Evolutionary conservation across 2,888 invertebrate species (phyloP).

Genomic region (Darwinula stevensoni): DNA sequence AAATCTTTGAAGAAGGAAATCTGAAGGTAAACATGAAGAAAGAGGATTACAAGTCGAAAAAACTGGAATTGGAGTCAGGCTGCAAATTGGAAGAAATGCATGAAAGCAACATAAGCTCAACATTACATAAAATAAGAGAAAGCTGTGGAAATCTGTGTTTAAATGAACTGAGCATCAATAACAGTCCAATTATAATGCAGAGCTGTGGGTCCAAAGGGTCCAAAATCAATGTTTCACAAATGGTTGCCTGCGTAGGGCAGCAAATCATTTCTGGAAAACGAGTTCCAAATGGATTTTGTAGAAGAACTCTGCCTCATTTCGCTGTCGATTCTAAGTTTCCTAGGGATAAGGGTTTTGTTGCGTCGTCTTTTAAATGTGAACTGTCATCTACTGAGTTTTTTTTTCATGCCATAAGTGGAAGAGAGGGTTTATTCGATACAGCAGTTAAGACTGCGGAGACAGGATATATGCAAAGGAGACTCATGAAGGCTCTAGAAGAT

Average conservation of each 20-base stretch:
- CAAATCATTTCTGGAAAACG: slow-evolving; percentile 20
- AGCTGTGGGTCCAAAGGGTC: neutral
- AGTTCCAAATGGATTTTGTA: slow-evolving; percentile 18
- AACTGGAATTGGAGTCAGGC: too few relatives aligned
- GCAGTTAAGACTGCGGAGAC: slow-evolving; percentile 25
- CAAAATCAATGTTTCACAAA: slow-evolving; percentile 11
- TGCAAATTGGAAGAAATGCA: too few relatives aligned
- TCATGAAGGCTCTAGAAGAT: slow-evolving; percentile 25
- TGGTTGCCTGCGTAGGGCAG: slow-evolving; percentile 19
- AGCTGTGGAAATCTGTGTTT: too few relatives aligned
- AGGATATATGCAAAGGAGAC: slow-evolving; percentile 23
- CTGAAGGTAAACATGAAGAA: too few relatives aligned
- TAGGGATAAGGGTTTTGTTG: slow-evolving; percentile 22
- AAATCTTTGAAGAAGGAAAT: too few relatives aligned
- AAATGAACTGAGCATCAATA: too few relatives aligned
- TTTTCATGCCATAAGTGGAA: slow-evolving; percentile 25
- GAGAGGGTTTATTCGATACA: slow-evolving; percentile 24
- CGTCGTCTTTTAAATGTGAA: slow-evolving; percentile 24
- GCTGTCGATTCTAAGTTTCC: slow-evolving; percentile 22
- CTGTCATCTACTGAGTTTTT: slow-evolving; percentile 23
- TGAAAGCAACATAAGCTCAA: too few relatives aligned
- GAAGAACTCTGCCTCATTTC: slow-evolving; percentile 18
- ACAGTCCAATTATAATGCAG: slow-evolving; percentile 1
- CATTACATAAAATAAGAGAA: too few relatives aligned
- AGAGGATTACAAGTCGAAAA: too few relatives aligned